Base-by-base conservation (phyloP, 2,797 vertebrate species). In the Molossus molossus region DNA sequence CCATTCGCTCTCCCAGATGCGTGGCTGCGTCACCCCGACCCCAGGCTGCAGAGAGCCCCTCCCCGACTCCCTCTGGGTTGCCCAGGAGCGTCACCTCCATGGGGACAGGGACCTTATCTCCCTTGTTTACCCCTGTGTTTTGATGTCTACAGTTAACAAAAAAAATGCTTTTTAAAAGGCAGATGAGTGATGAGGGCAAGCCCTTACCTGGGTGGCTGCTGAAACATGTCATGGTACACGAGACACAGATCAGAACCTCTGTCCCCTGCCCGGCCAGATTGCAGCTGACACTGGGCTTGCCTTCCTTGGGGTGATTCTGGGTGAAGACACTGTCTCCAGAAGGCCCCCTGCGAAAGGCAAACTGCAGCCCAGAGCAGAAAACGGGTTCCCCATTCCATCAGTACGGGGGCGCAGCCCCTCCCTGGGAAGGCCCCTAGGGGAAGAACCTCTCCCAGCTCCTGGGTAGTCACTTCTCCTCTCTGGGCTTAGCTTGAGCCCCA, bases 141-240 rank as follows among this genome's bases (percentile, higher is more conserved):
- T 2, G 1, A n/a, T 45, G 82, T 18, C 62, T 3, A 2, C 69
- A 27, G 62, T 55, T 53, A 33, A 84, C 29, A 20, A 9, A 58
- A 27, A 27, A 87, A 33, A 70, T 12, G 13, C 3, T n/a, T 50
- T 55, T 50, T 13, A 64, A 73, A 27, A 0, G 5, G 65, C 3
- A 14, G 21, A 15, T 2, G 53, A 13, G 5, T n/a, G 15, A 20
- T 3, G 11, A 70, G 57, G 87, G n/a, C 70, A 9, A 83, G 62
- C 18, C 21, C 33, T 55, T 18, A 8, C 33, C 9, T 0, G 20
- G 60, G 14, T 29, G 21, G 27, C 3, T 9, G 27, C 3, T 9
- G 40, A 9, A 53, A 45, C n/a, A 2, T 1, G 14, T 33, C 29
- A 0, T 0, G 3, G 50, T 14, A 23, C 29, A 0, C 0, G 45